These are phyloP conservation scores for Clamator glandarius DNA, from an alignment of 2,797 vertebrate species.

Conservation along the genomic window DNA sequence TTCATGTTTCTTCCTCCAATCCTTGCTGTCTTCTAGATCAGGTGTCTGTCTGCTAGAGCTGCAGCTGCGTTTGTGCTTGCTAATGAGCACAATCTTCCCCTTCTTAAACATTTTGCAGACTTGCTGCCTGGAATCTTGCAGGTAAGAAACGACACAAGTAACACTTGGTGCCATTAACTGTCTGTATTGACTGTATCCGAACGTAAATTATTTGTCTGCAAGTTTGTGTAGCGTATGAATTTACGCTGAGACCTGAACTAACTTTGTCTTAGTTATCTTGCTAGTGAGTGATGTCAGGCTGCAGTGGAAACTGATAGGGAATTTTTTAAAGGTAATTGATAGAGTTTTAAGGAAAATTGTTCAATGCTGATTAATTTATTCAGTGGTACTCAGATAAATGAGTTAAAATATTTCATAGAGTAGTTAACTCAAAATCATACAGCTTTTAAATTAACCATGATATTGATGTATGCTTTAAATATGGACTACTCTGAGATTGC, in stretches of 20 bases:
- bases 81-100: conserved; percentile 91
- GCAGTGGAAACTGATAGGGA: neutral
- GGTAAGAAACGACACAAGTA: conserved; percentile 75
- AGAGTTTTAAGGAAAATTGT: neutral
- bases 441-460: neutral
- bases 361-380: neutral
- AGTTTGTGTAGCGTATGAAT: neutral
- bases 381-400: neutral
- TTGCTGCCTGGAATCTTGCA: conserved; percentile 94
- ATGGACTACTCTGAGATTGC: neutral
- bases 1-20: neutral
- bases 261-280: neutral
- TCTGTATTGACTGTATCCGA: neutral
- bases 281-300: neutral
- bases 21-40: conserved; percentile 82
- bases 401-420: neutral
- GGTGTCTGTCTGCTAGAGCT: conserved; percentile 91
- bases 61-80: conserved; percentile 94
- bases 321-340: neutral
- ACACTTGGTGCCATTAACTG: neutral
- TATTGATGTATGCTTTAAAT: neutral
- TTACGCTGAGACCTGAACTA: neutral
- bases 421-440: neutral
- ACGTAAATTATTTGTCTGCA: neutral
- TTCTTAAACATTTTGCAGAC: conserved; percentile 97